Evolutionary conservation across 2,113 vertebrate species (phyloP).

Genomic region (Megaceryle maxima): DNA sequence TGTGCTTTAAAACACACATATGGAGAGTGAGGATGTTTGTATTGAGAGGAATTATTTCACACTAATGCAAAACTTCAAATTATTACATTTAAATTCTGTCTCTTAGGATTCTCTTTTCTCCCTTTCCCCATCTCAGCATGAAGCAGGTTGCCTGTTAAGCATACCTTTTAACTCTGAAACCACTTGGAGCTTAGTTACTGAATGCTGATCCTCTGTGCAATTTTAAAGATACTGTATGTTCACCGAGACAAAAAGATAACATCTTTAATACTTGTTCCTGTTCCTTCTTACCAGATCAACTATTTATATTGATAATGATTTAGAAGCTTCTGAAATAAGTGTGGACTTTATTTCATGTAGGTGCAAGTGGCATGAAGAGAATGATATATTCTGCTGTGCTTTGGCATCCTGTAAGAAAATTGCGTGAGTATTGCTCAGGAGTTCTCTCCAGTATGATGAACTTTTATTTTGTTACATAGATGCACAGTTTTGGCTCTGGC

Average conservation of each 20-base stretch:
- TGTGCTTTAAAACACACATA: not conserved
- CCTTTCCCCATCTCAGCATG: not conserved
- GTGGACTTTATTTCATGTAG: constrained; percentile 37
- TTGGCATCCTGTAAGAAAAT: constrained; percentile 80
- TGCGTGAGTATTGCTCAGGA: constrained; percentile 67
- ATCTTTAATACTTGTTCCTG: not conserved
- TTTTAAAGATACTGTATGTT: not conserved
- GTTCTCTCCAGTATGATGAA: not conserved
- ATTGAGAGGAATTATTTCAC: not conserved
- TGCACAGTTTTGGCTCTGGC: not conserved
- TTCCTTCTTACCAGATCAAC: not conserved
- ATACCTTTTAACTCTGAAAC: not conserved
- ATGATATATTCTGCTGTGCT: constrained; percentile 77
- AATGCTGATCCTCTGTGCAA: not conserved
- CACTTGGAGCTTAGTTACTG: not conserved
- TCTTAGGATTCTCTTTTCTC: not conserved
- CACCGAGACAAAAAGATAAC: not conserved
- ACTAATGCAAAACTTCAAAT: not conserved
- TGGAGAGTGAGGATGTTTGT: not conserved
- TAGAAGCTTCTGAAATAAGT: not conserved
- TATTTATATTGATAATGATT: not conserved
- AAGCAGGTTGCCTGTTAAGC: not conserved
- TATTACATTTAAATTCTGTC: not conserved
- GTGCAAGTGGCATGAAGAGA: constrained; percentile 84
- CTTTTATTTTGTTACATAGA: not conserved